These are phyloP conservation scores for Calcarius lapponicus DNA, from an alignment of 2,797 vertebrate genomes.

Conservation along the genomic window DNA sequence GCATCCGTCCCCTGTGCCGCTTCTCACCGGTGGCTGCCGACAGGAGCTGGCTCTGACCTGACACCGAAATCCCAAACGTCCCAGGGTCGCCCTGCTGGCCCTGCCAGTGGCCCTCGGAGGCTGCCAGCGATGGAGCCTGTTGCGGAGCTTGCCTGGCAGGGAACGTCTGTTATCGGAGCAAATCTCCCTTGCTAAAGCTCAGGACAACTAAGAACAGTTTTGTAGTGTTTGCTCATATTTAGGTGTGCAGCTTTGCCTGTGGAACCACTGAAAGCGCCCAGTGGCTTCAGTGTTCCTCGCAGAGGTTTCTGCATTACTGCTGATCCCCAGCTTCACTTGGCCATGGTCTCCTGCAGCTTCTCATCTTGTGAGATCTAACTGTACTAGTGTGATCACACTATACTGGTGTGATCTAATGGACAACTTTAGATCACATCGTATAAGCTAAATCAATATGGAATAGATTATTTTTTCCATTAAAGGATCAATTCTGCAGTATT, in stretches of 20 bases:
- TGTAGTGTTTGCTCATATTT: rapidly evolving
- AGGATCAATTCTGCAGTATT: rapidly evolving
- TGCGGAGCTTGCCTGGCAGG: not conserved
- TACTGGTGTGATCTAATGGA: not conserved
- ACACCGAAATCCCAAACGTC: rapidly evolving
- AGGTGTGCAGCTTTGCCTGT: not conserved
- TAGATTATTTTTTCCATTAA: not conserved
- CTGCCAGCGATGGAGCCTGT: not conserved
- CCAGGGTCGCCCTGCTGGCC: rapidly evolving
- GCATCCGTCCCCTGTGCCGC: not conserved
- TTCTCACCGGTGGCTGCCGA: rapidly evolving
- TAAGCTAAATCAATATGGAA: not conserved
- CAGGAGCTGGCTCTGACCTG: no score
- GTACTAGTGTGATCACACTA: not conserved
- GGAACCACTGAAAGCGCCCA: rapidly evolving
- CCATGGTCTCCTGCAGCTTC: not conserved
- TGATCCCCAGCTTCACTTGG: rapidly evolving
- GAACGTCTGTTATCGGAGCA: rapidly evolving
- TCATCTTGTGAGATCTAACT: not conserved
- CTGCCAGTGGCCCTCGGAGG: no score
- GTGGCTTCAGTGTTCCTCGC: not conserved
- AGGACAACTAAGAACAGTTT: not conserved
- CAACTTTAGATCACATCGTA: not conserved
- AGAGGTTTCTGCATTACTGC: rapidly evolving
- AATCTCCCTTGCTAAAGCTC: not conserved